These are phyloP conservation scores for Bradypodion pumilum DNA, from an alignment of 2,797 vertebrate genomes.

Conservation along the genomic window DNA sequence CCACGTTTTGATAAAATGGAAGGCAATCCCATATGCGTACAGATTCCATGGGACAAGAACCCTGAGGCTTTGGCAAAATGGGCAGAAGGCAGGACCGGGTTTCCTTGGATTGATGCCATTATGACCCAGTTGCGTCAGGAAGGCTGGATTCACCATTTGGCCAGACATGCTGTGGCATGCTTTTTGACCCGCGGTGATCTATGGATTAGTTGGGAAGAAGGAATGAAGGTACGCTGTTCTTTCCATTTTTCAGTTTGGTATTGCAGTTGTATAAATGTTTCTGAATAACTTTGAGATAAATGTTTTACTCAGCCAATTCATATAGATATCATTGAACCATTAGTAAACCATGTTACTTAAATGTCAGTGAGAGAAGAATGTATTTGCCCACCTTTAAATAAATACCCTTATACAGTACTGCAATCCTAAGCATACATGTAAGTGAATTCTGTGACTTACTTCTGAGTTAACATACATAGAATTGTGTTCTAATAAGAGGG, in stretches of 20 bases:
- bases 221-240: conserved; percentile 86
- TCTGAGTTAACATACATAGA: background rate
- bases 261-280: conserved; percentile 4
- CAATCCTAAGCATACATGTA: background rate
- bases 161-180: conserved; percentile 91
- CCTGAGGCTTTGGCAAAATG: conserved; percentile 94
- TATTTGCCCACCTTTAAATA: background rate
- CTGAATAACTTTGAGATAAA: background rate
- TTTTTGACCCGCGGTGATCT: conserved; percentile 95
- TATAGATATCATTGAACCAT: background rate
- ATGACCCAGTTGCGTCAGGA: conserved; percentile 96
- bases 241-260: background rate
- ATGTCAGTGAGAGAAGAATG: background rate
- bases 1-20: conserved; percentile 98
- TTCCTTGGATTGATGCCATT: conserved; percentile 96
- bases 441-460: background rate
- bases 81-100: conserved; percentile 93
- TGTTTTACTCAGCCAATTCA: background rate
- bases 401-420: background rate
- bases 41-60: conserved; percentile 95
- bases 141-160: conserved; percentile 96
- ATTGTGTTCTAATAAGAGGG: background rate
- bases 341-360: background rate
- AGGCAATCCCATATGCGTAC: conserved; percentile 92
- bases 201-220: conserved; percentile 98